These are phyloP conservation scores for Dipus sagitta DNA, from an alignment of 2,797 vertebrate species.

Conservation along the genomic window DNA sequence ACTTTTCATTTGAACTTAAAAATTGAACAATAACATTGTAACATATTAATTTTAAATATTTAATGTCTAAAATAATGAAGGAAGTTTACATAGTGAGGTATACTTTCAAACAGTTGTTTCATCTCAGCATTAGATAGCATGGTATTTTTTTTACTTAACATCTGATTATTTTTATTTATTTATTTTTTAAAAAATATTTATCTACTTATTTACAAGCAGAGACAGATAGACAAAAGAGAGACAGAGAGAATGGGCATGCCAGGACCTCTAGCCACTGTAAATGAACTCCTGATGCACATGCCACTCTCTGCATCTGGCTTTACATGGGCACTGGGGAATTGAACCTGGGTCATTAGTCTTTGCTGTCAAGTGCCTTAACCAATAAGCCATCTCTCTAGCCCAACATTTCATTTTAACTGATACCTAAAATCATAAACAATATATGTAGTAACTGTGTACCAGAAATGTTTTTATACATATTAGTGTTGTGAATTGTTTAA, in stretches of 20 bases:
- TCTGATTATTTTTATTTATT: no score
- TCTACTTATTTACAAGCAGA: no score
- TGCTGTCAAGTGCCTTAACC: no score
- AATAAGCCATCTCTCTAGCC: no score
- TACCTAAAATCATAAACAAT: not conserved
- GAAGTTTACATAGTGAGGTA: not conserved
- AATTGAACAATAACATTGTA: not conserved
- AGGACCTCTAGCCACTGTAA: no score
- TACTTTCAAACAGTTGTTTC: not conserved
- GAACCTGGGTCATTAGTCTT: no score
- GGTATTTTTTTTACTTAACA: not conserved
- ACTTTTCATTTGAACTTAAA: not conserved
- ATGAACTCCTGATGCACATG: no score
- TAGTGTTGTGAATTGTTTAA: not conserved
- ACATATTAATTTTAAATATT: conserved; percentile 2
- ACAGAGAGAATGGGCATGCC: no score
- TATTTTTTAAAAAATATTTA: no score
- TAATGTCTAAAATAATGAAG: conserved; percentile 18
- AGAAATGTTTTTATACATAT: not conserved
- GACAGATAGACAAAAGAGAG: no score
- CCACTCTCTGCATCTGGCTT: no score
- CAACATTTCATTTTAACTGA: not conserved
- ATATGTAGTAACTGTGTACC: not conserved
- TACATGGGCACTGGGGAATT: no score
- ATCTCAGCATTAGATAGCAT: not conserved